Percentiles rank a stretch among this genome's conserved stretches.
These are phyloP conservation scores for Eretmochelys imbricata DNA, from an alignment of 2,113 vertebrate genomes.

Conservation along the genomic window DNA sequence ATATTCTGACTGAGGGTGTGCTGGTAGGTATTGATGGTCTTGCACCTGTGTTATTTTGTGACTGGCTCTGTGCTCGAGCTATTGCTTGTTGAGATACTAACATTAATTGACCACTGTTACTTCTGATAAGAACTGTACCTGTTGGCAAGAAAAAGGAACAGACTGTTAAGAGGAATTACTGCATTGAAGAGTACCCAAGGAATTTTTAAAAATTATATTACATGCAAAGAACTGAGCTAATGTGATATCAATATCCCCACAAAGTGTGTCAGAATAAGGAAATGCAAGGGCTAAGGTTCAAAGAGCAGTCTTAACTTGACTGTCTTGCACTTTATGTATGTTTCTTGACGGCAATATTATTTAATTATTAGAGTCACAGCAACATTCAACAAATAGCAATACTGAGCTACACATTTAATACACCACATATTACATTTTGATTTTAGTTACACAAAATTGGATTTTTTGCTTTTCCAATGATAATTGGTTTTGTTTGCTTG, in stretches of 20 bases:
- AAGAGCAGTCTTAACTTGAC: not conserved
- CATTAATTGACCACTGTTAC: slow-evolving; percentile 93
- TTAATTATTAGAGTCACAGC: not conserved
- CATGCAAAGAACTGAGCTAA: not conserved
- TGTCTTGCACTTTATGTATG: not conserved
- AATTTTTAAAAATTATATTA: not conserved
- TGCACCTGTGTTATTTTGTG: slow-evolving; percentile 67
- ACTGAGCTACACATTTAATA: not conserved
- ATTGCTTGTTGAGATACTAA: slow-evolving; percentile 93
- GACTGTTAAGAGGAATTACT: not conserved
- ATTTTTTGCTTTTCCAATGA: not conserved
- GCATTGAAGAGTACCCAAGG: not conserved
- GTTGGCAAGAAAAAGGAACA: slow-evolving; percentile 47
- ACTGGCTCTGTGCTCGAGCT: slow-evolving; percentile 79
- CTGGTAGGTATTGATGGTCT: slow-evolving; percentile 58
- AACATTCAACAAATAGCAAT: not conserved
- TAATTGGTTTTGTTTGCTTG: not conserved
- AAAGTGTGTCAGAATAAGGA: not conserved
- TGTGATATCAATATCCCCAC: not conserved
- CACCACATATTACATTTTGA: not conserved
- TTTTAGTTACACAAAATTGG: not conserved
- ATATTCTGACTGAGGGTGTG: slow-evolving; percentile 75
- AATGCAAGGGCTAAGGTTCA: not conserved
- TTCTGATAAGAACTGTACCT: slow-evolving; percentile 95
- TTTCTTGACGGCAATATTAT: not conserved